These are phyloP conservation scores for Patella ulyssiponensis DNA, from an alignment of 2,888 invertebrate genomes.

Conservation along the genomic window DNA sequence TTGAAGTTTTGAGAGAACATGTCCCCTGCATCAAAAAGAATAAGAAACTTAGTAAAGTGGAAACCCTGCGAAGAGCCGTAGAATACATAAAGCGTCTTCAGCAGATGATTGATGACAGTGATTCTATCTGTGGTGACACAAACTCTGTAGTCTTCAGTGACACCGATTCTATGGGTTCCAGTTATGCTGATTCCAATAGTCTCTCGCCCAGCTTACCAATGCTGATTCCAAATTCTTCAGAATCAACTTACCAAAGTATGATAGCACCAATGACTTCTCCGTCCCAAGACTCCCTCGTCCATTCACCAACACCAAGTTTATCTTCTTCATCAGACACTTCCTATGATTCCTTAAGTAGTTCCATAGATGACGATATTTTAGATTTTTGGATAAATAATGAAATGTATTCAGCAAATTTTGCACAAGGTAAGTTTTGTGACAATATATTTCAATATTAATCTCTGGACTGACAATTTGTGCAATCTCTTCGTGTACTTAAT, in stretches of 20 bases:
- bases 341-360: constrained; percentile 3
- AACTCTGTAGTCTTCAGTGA: neutral
- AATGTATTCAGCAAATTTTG: neutral
- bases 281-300: neutral
- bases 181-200: neutral
- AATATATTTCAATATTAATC: too few species aligned
- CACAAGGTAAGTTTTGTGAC: neutral
- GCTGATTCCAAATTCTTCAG: neutral
- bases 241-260: neutral
- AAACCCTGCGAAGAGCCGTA: constrained; percentile 66
- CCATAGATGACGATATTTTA: neutral
- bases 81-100: constrained; percentile 67
- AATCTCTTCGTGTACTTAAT: too few species aligned
- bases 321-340: constrained; percentile 2
- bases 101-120: constrained; percentile 1
- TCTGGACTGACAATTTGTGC: too few species aligned
- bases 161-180: neutral
- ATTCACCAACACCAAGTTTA: constrained; percentile 4
- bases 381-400: neutral
- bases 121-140: neutral
- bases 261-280: constrained; percentile 3
- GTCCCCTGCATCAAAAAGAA: constrained; percentile 65
- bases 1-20: constrained; percentile 67
- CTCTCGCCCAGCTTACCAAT: neutral
- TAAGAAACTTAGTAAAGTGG: constrained; percentile 71